Evolutionary conservation across 2,888 invertebrate genomes (phyloP).

Genomic region (Patella pellucida): DNA sequence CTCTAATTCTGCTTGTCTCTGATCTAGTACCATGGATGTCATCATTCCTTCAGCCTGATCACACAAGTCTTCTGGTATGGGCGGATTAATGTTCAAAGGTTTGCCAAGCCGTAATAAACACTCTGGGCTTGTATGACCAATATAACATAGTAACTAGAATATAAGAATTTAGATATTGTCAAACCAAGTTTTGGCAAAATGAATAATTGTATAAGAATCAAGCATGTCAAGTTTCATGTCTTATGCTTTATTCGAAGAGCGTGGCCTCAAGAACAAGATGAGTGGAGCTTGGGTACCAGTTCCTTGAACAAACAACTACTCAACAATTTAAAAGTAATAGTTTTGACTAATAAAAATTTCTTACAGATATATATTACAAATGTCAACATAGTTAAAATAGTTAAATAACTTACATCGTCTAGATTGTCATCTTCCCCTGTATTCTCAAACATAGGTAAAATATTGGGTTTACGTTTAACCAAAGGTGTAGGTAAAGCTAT

Average conservation of each 20-base stretch:
- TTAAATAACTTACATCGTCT: constrained; percentile 81
- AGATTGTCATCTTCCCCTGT: constrained; percentile 91
- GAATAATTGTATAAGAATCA: no score
- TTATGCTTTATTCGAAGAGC: no score
- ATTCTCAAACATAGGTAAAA: constrained; percentile 85
- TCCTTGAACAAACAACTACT: not conserved
- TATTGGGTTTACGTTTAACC: constrained; percentile 73
- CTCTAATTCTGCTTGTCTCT: constrained; percentile 86
- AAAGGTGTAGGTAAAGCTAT: constrained; percentile 16
- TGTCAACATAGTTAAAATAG: not conserved
- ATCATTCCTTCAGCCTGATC: constrained; percentile 86
- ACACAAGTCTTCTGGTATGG: constrained; percentile 75
- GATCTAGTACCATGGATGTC: constrained; percentile 86
- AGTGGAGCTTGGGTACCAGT: no score
- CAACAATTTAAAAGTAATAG: not conserved
- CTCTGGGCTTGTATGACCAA: constrained; percentile 93
- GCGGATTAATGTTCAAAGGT: constrained; percentile 84
- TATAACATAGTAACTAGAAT: constrained; percentile 85
- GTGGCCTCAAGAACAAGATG: no score
- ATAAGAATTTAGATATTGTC: constrained; percentile 1
- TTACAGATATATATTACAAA: not conserved
- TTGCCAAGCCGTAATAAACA: constrained; percentile 79
- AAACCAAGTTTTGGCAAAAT: no score
- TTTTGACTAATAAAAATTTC: not conserved
- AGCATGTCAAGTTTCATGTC: no score